Base-by-base conservation (phyloP, 2,888 invertebrate species). In the Cerastis rubricosa region DNA sequence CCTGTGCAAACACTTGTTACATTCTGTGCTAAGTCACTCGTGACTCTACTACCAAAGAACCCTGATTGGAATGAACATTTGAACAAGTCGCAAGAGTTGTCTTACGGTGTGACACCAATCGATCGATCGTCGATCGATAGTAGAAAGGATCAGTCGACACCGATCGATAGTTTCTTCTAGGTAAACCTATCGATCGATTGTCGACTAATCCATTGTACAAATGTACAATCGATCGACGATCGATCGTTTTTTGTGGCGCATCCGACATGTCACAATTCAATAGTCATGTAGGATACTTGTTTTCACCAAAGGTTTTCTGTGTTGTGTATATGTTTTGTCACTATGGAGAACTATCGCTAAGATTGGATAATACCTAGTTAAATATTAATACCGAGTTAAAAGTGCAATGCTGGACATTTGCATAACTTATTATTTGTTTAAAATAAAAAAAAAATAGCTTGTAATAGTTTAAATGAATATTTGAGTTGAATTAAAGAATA, bases 401-500 rank as follows among this genome's bases (percentile, higher is more conserved):
- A 94, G 95, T 96, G 96, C 96, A 96, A 96, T 96, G 96, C 96
- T 95, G 96, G 96, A 89, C 96, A 96, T 96, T 92, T 95, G 96
- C 95, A 96, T 95, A 91, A 96, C 96, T 96, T 95, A 94, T 93
- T 95, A 95, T 96, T 96, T 96, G 96, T 96, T 96, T 94, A 94
- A 94, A 94, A 93, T 87, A 92, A 93, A 92, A 92, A 47, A 70
- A 94, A 94, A 95, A 96, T 96, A 96, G 96, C 96, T 96, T 96
- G 95, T 96, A 96, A 96, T 96, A 96, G 96, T 96, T 96, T 96
- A 95, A 96, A 95, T 95, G 93, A 96, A 95, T 94, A 96, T 96
- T 96, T 96, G 95, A 96, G 96, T 96, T 96, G 96, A 95, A 95
- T 95, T 96, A 95, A 95, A 96, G 93, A 96, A 96, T 96, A 96